A percentile compares a stretch with the other conserved stretches of the same genome.
Conservation (phyloP, 2,888 invertebrate species). For the Stramonita haemastoma region DNA sequence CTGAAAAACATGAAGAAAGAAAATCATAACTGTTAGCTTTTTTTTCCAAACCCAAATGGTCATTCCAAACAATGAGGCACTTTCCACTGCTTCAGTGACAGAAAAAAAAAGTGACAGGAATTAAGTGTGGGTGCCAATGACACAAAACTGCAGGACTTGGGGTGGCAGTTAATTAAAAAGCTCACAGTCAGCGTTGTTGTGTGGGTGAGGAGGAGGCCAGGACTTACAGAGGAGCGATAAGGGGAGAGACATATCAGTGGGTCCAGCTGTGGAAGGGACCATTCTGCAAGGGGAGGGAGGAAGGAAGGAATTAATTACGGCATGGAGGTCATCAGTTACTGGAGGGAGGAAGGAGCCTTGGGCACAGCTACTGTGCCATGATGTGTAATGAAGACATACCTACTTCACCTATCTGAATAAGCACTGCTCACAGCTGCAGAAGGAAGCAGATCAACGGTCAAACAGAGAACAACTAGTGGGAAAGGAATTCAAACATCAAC, state of each 20-base stretch:
- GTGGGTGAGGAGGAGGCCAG: not conserved
- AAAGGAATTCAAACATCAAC: not conserved
- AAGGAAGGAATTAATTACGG: not conserved
- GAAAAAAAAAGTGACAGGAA: no score
- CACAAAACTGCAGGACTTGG: not conserved
- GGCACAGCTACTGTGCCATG: slow-evolving; percentile 20
- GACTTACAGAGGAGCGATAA: slow-evolving; percentile 11
- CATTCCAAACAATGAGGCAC: no score
- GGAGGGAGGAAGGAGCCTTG: not conserved
- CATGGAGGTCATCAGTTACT: not conserved
- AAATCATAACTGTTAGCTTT: no score
- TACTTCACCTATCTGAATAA: slow-evolving; percentile 38
- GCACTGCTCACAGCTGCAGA: slow-evolving; percentile 38
- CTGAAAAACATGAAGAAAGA: no score
- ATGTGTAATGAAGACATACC: not conserved
- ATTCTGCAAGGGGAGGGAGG: slow-evolving; percentile 33
- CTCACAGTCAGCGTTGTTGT: not conserved
- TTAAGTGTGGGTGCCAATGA: not conserved
- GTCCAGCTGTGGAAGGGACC: not conserved
- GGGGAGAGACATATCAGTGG: not conserved
- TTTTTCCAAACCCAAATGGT: no score
- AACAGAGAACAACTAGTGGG: not conserved
- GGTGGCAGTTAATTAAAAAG: not conserved
- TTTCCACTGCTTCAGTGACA: no score
- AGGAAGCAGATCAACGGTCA: not conserved